Base-by-base conservation (phyloP, 2,888 invertebrate species). In the Tiphia femorata region DNA sequence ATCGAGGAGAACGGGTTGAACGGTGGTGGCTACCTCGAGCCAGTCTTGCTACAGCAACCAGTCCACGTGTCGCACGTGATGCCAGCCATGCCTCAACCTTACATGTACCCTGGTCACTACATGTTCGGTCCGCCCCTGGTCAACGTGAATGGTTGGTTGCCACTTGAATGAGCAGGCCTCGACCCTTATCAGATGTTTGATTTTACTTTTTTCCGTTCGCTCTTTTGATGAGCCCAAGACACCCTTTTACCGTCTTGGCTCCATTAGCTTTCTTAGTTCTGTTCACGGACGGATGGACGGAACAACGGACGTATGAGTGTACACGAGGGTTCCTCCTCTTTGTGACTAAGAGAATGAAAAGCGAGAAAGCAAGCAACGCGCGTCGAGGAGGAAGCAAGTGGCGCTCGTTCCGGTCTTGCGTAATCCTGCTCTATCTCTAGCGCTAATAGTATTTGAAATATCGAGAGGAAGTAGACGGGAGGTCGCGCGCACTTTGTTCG, bases 41-140 rank as follows among this genome's bases (percentile, higher is more conserved):
- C 70, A 10, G 14, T 64, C 6, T 2, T 70, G 50, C 53, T 70
- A 51, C 70, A 62, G 19, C 81, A 80, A 37, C 78, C 79, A 37
- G 56, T 77, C 17, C 75, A 75, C 40, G 54, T 83, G 44, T 67
- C 79, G 6, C 79, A 77, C 53, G 73, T 78, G 54, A 66, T 77
- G 50, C 76, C 78, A 1, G 62, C 73, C 21, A 59, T 79, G 33
- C 73, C 76, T 5, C 78, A 77, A 50, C 76, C 78, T 21, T 85
- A 85, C 74, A 73, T 86, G 69, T 86, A 86, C 64, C 86, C 86
- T n/a, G 85, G 85, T 46, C 81, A 82, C 60, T 86, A 84, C 74
- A 84, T 86, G 84, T 86, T 86, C 66, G 86, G 85, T 3, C 84
- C 86, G 27, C 84, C 86, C 25, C 74, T 86, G 70, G 84, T 86